Evolutionary conservation across 2,113 vertebrate species (phyloP).

Genomic region (Microcebus griseorufus): DNA sequence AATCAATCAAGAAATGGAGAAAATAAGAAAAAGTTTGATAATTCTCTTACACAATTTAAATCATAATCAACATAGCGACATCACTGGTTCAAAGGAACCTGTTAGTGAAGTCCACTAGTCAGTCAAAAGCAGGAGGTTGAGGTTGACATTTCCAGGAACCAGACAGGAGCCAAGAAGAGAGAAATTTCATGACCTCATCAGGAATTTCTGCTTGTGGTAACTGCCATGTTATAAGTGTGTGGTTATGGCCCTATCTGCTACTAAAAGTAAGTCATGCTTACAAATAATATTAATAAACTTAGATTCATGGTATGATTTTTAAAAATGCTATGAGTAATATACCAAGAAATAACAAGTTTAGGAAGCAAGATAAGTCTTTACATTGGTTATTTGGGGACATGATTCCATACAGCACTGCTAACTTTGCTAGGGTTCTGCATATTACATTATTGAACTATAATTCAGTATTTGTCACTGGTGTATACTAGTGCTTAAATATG

Average conservation of each 20-base stretch:
- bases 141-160: neutral
- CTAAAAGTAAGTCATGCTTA: neutral
- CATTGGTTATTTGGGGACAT: neutral
- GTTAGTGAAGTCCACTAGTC: neutral
- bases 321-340: neutral
- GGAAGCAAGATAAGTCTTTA: neutral
- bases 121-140: neutral
- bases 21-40: neutral
- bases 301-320: neutral
- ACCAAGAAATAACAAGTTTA: conserved; percentile 4
- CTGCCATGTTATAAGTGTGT: neutral
- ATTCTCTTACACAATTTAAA: conserved; percentile 7
- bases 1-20: neutral
- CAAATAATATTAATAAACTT: neutral
- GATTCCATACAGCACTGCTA: neutral
- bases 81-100: neutral
- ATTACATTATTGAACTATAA: neutral
- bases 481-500: neutral
- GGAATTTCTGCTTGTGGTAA: neutral
- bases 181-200: neutral
- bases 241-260: neutral
- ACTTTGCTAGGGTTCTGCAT: neutral
- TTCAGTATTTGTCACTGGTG: neutral
- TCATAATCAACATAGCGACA: neutral
- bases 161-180: neutral